A percentile compares a stretch with the other conserved stretches of the same genome.
Evolutionary conservation across 2,888 invertebrate species (phyloP).

Genomic region (Philereme vetulata): DNA sequence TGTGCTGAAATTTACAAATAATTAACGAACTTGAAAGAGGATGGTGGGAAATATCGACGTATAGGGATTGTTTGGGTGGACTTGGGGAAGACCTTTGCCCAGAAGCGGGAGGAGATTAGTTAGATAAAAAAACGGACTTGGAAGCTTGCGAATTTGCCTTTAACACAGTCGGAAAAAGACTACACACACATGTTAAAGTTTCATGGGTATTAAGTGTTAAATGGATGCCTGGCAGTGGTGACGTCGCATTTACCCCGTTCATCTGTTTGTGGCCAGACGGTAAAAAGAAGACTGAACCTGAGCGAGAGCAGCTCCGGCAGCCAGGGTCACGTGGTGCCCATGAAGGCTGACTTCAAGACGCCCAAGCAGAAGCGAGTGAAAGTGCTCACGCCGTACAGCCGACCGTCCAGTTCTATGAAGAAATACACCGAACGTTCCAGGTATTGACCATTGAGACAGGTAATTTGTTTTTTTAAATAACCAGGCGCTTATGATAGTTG

Average conservation of each 20-base stretch:
- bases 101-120: no score
- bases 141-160: no score
- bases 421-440: conserved; percentile 82
- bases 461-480: conserved; percentile 57
- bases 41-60: no score
- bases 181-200: no score
- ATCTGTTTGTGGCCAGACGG: conserved; percentile 78
- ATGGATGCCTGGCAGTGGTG: not conserved
- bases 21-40: no score
- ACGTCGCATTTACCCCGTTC: conserved; percentile 6
- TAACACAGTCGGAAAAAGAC: no score
- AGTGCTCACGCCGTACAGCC: conserved; percentile 77
- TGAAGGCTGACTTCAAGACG: conserved; percentile 87
- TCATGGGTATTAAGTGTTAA: no score
- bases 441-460: conserved; percentile 55
- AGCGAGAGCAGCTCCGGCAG: conserved; percentile 85
- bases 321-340: conserved; percentile 83
- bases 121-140: no score
- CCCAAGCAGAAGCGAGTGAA: conserved; percentile 84
- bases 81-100: no score
- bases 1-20: no score
- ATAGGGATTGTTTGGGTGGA: no score
- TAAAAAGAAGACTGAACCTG: conserved; percentile 92
- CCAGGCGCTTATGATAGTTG: not conserved
- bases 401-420: conserved; percentile 82